Base-by-base conservation (phyloP, 1,140 invertebrate species). In the Nautilus pompilius region DNA sequence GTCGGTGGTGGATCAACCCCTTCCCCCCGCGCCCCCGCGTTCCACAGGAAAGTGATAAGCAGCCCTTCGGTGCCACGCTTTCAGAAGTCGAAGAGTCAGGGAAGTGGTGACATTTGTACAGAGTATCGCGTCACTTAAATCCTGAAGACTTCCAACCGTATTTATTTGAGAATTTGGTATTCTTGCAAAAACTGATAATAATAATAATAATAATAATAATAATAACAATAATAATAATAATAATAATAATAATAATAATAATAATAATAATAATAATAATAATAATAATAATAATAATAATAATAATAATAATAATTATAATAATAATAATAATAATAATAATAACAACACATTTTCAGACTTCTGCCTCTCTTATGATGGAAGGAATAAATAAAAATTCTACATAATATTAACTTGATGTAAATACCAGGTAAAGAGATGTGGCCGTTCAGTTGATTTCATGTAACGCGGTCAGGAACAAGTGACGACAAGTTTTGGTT, bases 401-500 rank as follows among this genome's bases (percentile, higher is more conserved):
- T 41, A 41, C 8, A 41, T 10, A 8, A 41, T 10, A 41, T 10
- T n/a, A 41, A 8, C 36, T n/a, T 8, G n/a, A 41, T 41, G 36
- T n/a, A 8, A 41, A 10, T 41, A 10, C 8, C 8, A 10, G n/a
- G 8, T n/a, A 8, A 41, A 41, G 8, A 41, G 8, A n/a, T 10
- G n/a, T n/a, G 8, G 8, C n/a, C 8, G n/a, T 41, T 41, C 36
- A n/a, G 8, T 49, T 20, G 26, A 49, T 20, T 8, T 8, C n/a
- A 49, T 5, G 5, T 49, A 5, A 20, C 48, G 60, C 64, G 28
- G 58, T 53, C 54, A 51, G 62, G 15, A 17, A 17, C 0, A 67
- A 71, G 28, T 68, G 66, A 33, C 62, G 55, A n/a, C 63, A 68
- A 5, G 51, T 20, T 30, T 54, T 58, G 5, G 66, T 66, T 49